A percentile compares a stretch with the other conserved stretches of the same genome.
Evolutionary conservation across 2,888 invertebrate species (phyloP).

Genomic region (Mimas tiliae): DNA sequence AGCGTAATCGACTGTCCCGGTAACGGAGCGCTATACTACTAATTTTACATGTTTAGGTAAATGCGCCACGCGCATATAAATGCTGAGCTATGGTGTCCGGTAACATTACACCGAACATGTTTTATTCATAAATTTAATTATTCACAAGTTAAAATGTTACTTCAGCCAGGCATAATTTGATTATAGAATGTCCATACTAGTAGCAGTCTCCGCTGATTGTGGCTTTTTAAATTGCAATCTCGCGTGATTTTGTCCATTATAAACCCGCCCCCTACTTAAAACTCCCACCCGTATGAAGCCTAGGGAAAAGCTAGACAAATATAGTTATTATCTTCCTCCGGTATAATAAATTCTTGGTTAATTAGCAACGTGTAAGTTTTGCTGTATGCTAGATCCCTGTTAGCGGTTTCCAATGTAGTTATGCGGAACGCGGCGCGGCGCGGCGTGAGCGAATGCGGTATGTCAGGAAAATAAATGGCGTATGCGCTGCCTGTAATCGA

Average conservation of each 20-base stretch:
- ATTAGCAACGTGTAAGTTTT: constrained; percentile 30
- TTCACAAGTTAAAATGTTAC: too few species aligned
- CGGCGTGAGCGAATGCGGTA: constrained; percentile 57
- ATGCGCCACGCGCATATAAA: too few species aligned
- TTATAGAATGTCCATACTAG: too few species aligned
- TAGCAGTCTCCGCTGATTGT: too few species aligned
- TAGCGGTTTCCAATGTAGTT: constrained; percentile 76
- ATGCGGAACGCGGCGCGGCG: constrained; percentile 80
- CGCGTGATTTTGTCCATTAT: neutral
- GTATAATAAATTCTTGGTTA: constrained; percentile 23
- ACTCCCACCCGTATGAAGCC: neutral
- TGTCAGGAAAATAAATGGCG: constrained; percentile 52
- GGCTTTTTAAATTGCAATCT: neutral
- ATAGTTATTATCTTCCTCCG: constrained; percentile 16
- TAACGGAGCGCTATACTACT: too few species aligned
- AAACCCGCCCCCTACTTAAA: neutral
- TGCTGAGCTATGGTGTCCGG: too few species aligned
- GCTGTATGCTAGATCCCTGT: constrained; percentile 42
- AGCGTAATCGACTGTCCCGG: too few species aligned
- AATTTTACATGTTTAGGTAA: too few species aligned
- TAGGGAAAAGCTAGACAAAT: constrained; percentile 7
- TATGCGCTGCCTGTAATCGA: constrained; percentile 30
- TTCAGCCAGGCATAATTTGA: too few species aligned
- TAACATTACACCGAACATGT: too few species aligned
- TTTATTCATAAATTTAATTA: too few species aligned